Evolutionary conservation across 2,888 invertebrate genomes (phyloP), one percentile per base, ranked within the genome.

Genomic region (Lepidocyrtoides sp.): DNA sequence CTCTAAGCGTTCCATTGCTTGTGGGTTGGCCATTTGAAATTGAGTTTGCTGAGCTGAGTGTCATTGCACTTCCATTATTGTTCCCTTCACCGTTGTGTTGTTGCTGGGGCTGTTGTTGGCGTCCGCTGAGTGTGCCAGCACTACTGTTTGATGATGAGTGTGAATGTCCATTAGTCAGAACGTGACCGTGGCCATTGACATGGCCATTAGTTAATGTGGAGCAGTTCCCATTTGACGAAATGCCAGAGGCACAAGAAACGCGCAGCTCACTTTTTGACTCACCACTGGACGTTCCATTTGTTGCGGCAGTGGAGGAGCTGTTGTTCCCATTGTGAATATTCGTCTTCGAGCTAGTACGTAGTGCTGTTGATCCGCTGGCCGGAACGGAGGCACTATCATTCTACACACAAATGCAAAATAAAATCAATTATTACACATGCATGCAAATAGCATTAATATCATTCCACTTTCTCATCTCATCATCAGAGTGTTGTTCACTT

Each of bases 311-410:
- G 57, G 93, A 92, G 63, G 92, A 92, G 88, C 92, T 91, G 84
- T 91, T 93, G 88, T 93, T 93, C 82, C 93, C 94, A 86, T 93
- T 94, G 85, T 93, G 94, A 75, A 94, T 94, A 83, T 94, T 94
- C 66, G 94, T 93, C 83, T 94, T 94, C 79, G 94, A 94, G 91
- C 94, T 94, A 51, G 93, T 94, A 10, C 94, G 92, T n/a, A 94
- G 93, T 54, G 94, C 94, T 77, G 93, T 94, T 8, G 94, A 93
- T 84, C 94, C 94, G 84, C 93, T 93, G 57, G 94, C 92, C 60
- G 93, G 93, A 85, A 93, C 93, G 36, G 94, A 93, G 92, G 93
- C 92, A 92, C 93, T 93, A 63, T 94, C 94, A 90, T 93, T 94
- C 94, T 94, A 88, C 82, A 93, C 79, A 85, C 41, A 81, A 20